phyloP scores from a whole-genome alignment of 2,888 invertebrate genomes.

The Campopleginae sp. region DNA sequence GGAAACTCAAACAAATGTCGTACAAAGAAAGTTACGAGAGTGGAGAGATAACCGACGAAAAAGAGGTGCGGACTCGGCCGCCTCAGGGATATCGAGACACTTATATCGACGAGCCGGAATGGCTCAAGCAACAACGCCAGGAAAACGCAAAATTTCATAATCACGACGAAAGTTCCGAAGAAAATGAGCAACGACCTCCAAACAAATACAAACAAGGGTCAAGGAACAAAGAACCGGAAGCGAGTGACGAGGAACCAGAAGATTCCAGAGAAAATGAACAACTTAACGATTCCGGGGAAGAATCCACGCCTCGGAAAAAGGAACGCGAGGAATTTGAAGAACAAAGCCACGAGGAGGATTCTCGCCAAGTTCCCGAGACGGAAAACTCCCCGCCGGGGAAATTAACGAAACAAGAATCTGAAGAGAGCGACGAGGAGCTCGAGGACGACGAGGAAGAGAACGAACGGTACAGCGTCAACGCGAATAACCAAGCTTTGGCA shows the following conservation, averaged over 20 bases:
- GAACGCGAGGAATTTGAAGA: slow-evolving; percentile 8
- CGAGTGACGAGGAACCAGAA: neutral
- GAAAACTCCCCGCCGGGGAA: slow-evolving; percentile 29
- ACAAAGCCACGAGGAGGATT: slow-evolving; percentile 35
- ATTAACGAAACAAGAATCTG: slow-evolving; percentile 38
- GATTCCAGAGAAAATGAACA: slow-evolving; percentile 33
- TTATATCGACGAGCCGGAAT: slow-evolving; percentile 71
- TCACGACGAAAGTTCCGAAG: slow-evolving; percentile 35
- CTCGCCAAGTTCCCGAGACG: slow-evolving; percentile 32
- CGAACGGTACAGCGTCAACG: slow-evolving; percentile 18
- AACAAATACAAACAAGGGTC: slow-evolving; percentile 1
- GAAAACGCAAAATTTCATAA: no score
- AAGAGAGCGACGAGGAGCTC: slow-evolving; percentile 42
- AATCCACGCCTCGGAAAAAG: slow-evolving; percentile 50
- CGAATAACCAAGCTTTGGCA: slow-evolving; percentile 60
- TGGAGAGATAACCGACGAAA: slow-evolving; percentile 71
- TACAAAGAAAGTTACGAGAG: slow-evolving; percentile 73
- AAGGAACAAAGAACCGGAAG: neutral
- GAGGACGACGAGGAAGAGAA: neutral
- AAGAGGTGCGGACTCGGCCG: slow-evolving; percentile 70
- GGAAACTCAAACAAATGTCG: slow-evolving; percentile 34
- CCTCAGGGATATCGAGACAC: slow-evolving; percentile 59
- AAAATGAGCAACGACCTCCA: slow-evolving; percentile 35
- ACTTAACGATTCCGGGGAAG: slow-evolving; percentile 46
- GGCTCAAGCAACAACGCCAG: slow-evolving; percentile 73